Evolutionary conservation across 2,888 invertebrate genomes (phyloP), one percentile per base, ranked within the genome.

Genomic region (Tachina fera): DNA sequence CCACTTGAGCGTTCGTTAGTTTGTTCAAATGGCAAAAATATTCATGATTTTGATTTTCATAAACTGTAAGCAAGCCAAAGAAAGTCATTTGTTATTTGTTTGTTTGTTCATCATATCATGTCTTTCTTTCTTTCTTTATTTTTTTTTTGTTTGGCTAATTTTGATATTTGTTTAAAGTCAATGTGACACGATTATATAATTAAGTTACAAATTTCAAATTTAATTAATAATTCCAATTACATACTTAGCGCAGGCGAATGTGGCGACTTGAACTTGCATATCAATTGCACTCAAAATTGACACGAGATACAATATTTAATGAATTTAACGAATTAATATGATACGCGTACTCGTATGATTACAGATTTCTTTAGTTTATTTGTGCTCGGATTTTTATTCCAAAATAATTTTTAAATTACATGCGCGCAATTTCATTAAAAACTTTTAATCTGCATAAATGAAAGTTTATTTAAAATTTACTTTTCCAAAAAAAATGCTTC

Each of bases 101-200:
- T 31, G 31, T 31, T 31, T 31, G 31, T 31, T 31, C 31, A 31
- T 31, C 31, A 31, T 6, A 47, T 51, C 9, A 41, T 41, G 51
- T 72, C 10, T 61, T 77, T 76, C 22, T 56, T 70, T 76, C n/a
- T n/a, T n/a, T n/a, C n/a, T n/a, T n/a, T n/a, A n/a, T n/a, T n/a
- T n/a, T n/a, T n/a, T n/a, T n/a, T n/a, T n/a, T n/a, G n/a, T 19
- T 74, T 79, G 56, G 45, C 47, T 74, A 58, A 39, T 61, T 72
- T 71, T 76, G 63, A 19, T 60, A 63, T 71, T 72, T 45, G 51
- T 72, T 72, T 74, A 53, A 63, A 75, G 68, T 63, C 67, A 56
- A 80, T 86, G 86, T 86, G 86, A 86, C 72, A 76, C 43, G 86
- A 70, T 49, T 86, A 58, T 67, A 83, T 80, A 86, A 86, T 83